A percentile compares a stretch with the other conserved stretches of the same genome.
These are phyloP conservation scores for Capitulum mitella DNA, from an alignment of 2,888 invertebrate genomes.

Conservation along the genomic window DNA sequence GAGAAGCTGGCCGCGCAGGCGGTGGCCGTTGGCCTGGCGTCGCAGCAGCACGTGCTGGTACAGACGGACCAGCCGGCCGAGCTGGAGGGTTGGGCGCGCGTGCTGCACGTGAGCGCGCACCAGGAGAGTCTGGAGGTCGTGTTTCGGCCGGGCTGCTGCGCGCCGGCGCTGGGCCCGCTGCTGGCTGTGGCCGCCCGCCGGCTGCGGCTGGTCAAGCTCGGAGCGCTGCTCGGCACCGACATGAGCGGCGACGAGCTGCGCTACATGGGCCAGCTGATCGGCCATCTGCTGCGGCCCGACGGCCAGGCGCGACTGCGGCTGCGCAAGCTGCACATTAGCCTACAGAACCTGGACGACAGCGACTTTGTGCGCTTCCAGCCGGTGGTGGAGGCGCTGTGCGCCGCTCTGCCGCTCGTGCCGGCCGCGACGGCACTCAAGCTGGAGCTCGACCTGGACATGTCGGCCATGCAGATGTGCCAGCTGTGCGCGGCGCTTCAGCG, in stretches of 20 bases:
- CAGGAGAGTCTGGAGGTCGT: slow-evolving; percentile 16
- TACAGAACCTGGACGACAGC: slow-evolving; percentile 51
- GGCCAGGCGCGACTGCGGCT: slow-evolving; percentile 39
- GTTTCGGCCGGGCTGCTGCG: neutral
- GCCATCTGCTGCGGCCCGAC: slow-evolving; percentile 43
- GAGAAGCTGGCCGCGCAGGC: slow-evolving; percentile 51
- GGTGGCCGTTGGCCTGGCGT: slow-evolving; percentile 49
- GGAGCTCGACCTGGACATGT: slow-evolving; percentile 49
- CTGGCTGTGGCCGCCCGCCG: neutral
- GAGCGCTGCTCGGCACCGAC: slow-evolving; percentile 49
- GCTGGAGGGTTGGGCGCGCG: neutral
- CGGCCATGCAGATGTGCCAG: slow-evolving; percentile 46
- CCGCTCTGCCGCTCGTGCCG: slow-evolving; percentile 35
- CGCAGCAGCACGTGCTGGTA: slow-evolving; percentile 39
- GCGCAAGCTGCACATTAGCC: slow-evolving; percentile 50
- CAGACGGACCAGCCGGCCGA: slow-evolving; percentile 17
- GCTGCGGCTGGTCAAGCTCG: neutral
- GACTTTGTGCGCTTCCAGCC: slow-evolving; percentile 51
- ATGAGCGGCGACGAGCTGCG: slow-evolving; percentile 50
- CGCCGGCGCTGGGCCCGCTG: neutral
- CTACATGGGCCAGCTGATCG: slow-evolving; percentile 47
- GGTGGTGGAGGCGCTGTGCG: slow-evolving; percentile 50
- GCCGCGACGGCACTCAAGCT: slow-evolving; percentile 45
- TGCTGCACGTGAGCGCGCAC: slow-evolving; percentile 1
- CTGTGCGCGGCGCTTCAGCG: slow-evolving; percentile 49